Base-by-base conservation (phyloP, 2,797 vertebrate genomes). In the Hydrolagus colliei region DNA sequence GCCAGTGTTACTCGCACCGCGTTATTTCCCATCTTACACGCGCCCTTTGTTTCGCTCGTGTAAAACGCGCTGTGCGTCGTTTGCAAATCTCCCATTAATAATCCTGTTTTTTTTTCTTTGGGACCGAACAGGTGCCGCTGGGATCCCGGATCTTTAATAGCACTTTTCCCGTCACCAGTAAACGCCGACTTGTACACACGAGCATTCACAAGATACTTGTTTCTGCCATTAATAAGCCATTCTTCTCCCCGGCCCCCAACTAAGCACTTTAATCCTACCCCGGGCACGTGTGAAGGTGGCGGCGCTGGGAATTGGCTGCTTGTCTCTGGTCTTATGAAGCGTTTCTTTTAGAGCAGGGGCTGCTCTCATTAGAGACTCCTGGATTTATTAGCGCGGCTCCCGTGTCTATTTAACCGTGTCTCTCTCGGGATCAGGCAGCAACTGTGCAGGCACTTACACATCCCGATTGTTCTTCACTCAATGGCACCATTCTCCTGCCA, bases 381-480 rank as follows among this genome's bases (percentile, higher is more conserved):
- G 32, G 67, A 80, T 89, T 86, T 88, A 72, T 88, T 88, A 89
- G 73, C 73, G n/a, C 41, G 8, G 4, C 86, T 89, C 86, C 88
- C 85, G 73, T 75, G 88, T 86, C 86, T 87, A 87, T 89, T 88
- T 89, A 87, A 87, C 63, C 89, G 89, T 89, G 89, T 91, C 90
- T 86, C 87, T 91, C 87, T 88, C 89, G 89, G 88, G 90, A 90
- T 27, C 0, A 89, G 88, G 90, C 87, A 90, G 35, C 88, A 90
- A 90, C 89, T 93, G 90, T 88, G 90, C 86, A 22, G 62, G 22
- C 13, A 80, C 22, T 88, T 90, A 91, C 86, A 88, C 72, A 88
- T 87, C 87, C 9, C 87, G 85, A 86, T 90, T 90, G 88, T 86
- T 88, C 91, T 92, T 87, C 75, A 89, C 82, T 91, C 89, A 90